A percentile compares a stretch with the other conserved stretches of the same genome.
These are phyloP conservation scores for Zoanthus solanderi DNA, from an alignment of 92 coral and sea anemone species.

Conservation along the genomic window DNA sequence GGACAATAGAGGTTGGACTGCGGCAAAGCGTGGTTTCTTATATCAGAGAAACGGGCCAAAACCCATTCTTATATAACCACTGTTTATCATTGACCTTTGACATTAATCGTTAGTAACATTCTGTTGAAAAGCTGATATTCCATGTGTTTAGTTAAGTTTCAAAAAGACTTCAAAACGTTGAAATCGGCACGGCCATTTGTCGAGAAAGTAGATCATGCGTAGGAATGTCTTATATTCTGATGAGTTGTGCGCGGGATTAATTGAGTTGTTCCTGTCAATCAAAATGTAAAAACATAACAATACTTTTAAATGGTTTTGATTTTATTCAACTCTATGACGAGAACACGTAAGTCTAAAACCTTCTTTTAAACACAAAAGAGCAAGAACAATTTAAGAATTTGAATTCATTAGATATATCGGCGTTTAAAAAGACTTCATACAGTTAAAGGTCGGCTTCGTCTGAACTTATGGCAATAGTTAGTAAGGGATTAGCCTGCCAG, in stretches of 20 bases:
- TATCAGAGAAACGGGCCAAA: constrained; percentile 46
- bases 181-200: constrained; percentile 7
- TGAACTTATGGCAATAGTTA: too few species aligned
- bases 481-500: too few species aligned
- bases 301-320: neutral
- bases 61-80: constrained; percentile 29
- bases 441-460: too few species aligned
- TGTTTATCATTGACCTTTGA: constrained; percentile 44
- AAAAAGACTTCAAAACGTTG: constrained; percentile 26
- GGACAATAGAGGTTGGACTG: constrained; percentile 44
- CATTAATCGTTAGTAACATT: constrained; percentile 29
- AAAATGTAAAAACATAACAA: neutral
- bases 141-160: constrained; percentile 31
- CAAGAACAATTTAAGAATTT: neutral
- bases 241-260: neutral
- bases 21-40: constrained; percentile 44
- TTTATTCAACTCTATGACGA: neutral
- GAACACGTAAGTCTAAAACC: neutral
- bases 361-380: neutral
- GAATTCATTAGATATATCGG: neutral
- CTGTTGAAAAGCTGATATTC: constrained; percentile 17
- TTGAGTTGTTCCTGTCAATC: neutral
- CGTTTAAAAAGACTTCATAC: neutral
- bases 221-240: neutral
- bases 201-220: neutral